Percentiles rank a stretch among this genome's conserved stretches.
These are phyloP conservation scores for Holacanthella duospinosa DNA, from an alignment of 2,888 invertebrate genomes.

Conservation along the genomic window DNA sequence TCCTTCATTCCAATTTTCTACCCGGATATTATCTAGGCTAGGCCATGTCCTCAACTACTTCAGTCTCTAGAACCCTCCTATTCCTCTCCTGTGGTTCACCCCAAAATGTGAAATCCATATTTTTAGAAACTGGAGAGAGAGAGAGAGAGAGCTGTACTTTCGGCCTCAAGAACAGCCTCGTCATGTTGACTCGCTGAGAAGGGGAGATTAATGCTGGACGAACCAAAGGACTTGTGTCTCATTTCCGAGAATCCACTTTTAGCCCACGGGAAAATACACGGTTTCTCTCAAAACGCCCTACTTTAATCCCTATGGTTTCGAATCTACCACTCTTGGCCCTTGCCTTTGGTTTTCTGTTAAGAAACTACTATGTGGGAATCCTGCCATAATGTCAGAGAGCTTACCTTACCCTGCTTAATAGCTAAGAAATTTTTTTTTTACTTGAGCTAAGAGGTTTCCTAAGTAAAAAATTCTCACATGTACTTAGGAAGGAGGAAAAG, in stretches of 20 bases:
- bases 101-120: slow-evolving; percentile 6
- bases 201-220: neutral
- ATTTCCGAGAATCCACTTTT: neutral
- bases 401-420: neutral
- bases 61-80: neutral
- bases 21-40: neutral
- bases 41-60: neutral
- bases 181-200: neutral
- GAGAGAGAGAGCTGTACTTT: too few relatives aligned
- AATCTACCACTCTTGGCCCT: neutral
- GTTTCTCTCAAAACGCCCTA: neutral
- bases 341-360: neutral
- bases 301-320: neutral
- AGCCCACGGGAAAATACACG: neutral
- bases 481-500: neutral
- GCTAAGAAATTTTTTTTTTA: neutral
- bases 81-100: neutral
- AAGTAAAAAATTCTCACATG: neutral
- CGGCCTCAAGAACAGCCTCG: too few relatives aligned
- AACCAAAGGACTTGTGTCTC: neutral
- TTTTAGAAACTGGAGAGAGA: neutral
- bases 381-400: neutral
- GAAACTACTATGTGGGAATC: too few relatives aligned
- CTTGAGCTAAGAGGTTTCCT: neutral
- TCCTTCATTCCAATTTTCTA: neutral